Conservation (phyloP, 2,888 invertebrate genomes). For the Phorcus lineatus region DNA sequence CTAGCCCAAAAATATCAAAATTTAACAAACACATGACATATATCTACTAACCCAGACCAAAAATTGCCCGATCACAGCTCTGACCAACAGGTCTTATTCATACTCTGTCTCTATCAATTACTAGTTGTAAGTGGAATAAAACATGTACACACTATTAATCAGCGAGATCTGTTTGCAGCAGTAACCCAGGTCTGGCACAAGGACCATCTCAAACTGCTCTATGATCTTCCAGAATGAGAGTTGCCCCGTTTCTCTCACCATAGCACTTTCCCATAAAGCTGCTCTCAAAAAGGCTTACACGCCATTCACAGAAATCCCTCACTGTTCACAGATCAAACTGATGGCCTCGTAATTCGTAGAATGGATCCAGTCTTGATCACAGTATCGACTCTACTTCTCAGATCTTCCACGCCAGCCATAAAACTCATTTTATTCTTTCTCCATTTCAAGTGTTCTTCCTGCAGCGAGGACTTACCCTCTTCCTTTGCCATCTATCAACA, state of each 20-base stretch:
- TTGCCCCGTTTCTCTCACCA: not conserved
- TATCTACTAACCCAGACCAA: too few relatives aligned
- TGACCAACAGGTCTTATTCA: too few relatives aligned
- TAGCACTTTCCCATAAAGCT: not conserved
- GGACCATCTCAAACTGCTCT: too few relatives aligned
- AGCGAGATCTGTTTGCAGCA: too few relatives aligned
- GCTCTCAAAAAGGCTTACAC: slow-evolving; percentile 1
- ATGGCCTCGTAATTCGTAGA: not conserved
- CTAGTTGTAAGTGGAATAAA: too few relatives aligned
- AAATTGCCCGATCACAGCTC: too few relatives aligned
- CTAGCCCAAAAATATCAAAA: too few relatives aligned
- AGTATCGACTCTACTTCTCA: not conserved
- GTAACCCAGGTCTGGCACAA: too few relatives aligned
- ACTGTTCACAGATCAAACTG: not conserved
- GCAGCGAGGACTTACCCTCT: not conserved
- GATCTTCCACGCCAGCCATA: not conserved
- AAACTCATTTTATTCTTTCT: not conserved
- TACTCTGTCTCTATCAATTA: too few relatives aligned
- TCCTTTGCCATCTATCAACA: not conserved
- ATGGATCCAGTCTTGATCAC: not conserved
- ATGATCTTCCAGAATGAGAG: not conserved
- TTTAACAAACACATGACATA: too few relatives aligned
- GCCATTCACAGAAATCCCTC: not conserved
- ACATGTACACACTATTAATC: too few relatives aligned
- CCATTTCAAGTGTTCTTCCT: not conserved